A percentile compares a stretch with the other conserved stretches of the same genome.
Conservation (phyloP, 2,888 invertebrate genomes). For the Latrodectus hesperus region DNA sequence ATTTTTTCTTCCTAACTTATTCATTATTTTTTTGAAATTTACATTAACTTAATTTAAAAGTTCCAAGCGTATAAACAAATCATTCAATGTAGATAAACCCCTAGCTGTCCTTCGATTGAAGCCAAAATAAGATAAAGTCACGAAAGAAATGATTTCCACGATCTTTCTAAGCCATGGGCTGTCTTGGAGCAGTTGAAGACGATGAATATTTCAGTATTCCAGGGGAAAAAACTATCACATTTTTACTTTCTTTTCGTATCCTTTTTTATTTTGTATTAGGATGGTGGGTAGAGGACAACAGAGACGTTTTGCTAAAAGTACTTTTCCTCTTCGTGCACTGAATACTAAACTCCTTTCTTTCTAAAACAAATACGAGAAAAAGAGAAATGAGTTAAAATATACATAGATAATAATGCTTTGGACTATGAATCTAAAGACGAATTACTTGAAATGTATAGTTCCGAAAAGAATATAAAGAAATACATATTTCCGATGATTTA, state of each 20-base stretch:
- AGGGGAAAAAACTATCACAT: slow-evolving; percentile 50
- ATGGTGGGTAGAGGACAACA: slow-evolving; percentile 60
- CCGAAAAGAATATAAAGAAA: background rate
- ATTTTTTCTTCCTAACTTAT: background rate
- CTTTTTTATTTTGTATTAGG: slow-evolving; percentile 45
- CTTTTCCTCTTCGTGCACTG: slow-evolving; percentile 44
- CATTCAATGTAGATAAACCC: slow-evolving; percentile 47
- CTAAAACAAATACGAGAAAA: slow-evolving; percentile 25
- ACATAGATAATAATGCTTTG: slow-evolving; percentile 37
- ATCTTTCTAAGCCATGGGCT: slow-evolving; percentile 56
- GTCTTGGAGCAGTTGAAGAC: slow-evolving; percentile 61
- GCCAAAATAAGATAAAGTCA: slow-evolving; percentile 48
- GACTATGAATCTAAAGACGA: slow-evolving; percentile 29
- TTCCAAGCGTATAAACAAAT: slow-evolving; percentile 53
- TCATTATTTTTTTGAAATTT: slow-evolving; percentile 25
- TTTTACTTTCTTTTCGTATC: slow-evolving; percentile 37
- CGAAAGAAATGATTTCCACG: slow-evolving; percentile 32
- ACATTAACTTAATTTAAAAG: slow-evolving; percentile 65
- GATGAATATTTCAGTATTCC: slow-evolving; percentile 66
- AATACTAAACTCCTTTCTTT: slow-evolving; percentile 58
- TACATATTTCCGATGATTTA: background rate
- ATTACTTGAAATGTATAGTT: background rate
- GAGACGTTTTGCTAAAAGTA: slow-evolving; percentile 63
- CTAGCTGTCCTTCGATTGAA: slow-evolving; percentile 39
- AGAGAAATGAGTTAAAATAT: slow-evolving; percentile 37